Evolutionary conservation across 2,113 vertebrate species (phyloP).

Genomic region (Meleagris gallopavo): DNA sequence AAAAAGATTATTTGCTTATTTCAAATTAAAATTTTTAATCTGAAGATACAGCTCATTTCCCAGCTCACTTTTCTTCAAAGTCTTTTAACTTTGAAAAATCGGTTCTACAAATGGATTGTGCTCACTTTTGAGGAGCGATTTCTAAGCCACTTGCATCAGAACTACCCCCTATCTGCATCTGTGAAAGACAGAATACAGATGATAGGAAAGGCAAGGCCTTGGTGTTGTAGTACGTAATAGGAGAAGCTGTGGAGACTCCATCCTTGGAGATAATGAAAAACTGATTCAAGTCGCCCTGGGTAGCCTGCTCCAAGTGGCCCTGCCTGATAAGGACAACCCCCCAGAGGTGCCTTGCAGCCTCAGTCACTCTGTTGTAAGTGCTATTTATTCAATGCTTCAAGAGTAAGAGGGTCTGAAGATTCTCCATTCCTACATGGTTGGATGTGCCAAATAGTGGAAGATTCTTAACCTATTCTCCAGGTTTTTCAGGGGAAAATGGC

Average conservation of each 20-base stretch:
- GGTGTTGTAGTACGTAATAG: neutral
- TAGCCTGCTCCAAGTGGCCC: neutral
- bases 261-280: neutral
- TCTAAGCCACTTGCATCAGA: neutral
- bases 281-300: rapidly evolving
- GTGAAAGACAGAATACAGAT: neutral
- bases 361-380: neutral
- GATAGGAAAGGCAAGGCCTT: neutral
- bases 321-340: neutral
- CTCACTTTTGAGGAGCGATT: neutral
- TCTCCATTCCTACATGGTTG: neutral
- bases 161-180: neutral
- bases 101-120: neutral
- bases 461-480: rapidly evolving
- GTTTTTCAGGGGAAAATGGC: neutral
- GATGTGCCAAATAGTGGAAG: neutral
- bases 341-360: neutral
- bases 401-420: neutral
- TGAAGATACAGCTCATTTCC: neutral
- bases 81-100: neutral
- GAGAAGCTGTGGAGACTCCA: neutral
- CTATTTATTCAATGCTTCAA: neutral
- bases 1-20: neutral
- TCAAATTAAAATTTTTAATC: neutral
- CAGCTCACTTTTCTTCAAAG: neutral